Evolutionary conservation across 2,113 vertebrate species (phyloP), one percentile per base, ranked within the genome.

Genomic region (Henicopernis longicauda): DNA sequence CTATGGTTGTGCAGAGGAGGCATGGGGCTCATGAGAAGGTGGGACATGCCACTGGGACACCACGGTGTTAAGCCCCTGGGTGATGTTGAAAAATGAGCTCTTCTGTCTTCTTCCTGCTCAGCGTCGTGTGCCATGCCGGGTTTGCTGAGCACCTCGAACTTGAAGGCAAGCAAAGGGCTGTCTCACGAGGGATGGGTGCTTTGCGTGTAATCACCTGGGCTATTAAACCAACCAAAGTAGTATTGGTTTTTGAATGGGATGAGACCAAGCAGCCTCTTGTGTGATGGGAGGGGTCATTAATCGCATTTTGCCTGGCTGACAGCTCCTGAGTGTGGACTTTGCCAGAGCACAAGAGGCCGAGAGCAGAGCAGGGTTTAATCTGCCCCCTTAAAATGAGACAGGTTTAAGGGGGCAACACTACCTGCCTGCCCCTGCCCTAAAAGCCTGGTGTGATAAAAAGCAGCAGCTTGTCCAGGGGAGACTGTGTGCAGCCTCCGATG

Each of bases 91-190:
- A 63, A 32, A 17, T 0, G 22, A 38, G 8, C 18, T 34, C 47
- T 54, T 38, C 57, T 69, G 31, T 23, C 18, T 40, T 18, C 13
- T 63, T 36, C 27, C 52, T 47, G 34, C 45, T 44, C 70, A 34
- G 63, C 0, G 0, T 49, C 3, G 0, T 3, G 3, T 2, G 2
- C 44, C 1, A 4, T 2, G 2, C 44, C 1, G 6, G 42, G 32
- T n/a, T 69, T 74, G 34, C 38, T 4, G 4, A n/a, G 57, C 23
- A 15, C 66, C 40, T 65, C 1, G 1, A 63, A 34, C 29, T n/a
- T 1, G 1, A 55, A 47, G 44, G 31, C 49, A 42, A 89, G 38
- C 22, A 12, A 36, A 69, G 49, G 29, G 3, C 13, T 36, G 36
- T 32, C 38, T 47, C 80, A 25, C 1, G 2, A 59, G 7, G 0